Evolutionary conservation across 1,140 invertebrate genomes (phyloP), one percentile per base, ranked within the genome.

Genomic region (Venturia canescens): DNA sequence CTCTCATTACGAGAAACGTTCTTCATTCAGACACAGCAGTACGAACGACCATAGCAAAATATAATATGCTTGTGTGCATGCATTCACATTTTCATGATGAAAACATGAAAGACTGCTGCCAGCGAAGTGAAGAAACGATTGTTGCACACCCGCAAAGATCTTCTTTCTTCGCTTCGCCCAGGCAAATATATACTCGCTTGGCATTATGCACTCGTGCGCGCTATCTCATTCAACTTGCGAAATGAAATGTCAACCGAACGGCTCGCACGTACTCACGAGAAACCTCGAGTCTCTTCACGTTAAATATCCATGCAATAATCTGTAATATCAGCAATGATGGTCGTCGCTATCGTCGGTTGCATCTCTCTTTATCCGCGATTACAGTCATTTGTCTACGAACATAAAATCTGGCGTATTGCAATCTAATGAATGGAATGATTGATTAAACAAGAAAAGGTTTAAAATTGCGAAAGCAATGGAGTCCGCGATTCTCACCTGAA

Each of bases 211-310:
- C 63, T n/a, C 18, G 50, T n/a, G 44, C 74, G 77, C 27, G 67
- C 38, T 34, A 71, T 71, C 69, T 71, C 27, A 5, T 18, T 21
- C n/a, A 48, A 13, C 80, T 84, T 83, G 57, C 83, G 80, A 84
- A 81, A 84, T 81, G 80, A 84, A 84, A 84, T 84, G 83, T 84
- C 83, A 84, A 84, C 83, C 57, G 66, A 76, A 82, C 48, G 23
- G 26, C 71, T 63, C 76, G 74, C 63, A 72, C 48, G 38, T 80
- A 80, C n/a, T 66, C 23, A 57, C n/a, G 26, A 27, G 70, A 69
- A 38, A 71, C 69, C 26, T 21, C 34, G 13, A 31, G 34, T 53
- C 50, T 48, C 34, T 18, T 48, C 21, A 38, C 9, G 38, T 71
- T 48, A 50, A 71, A 71, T 44, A 69, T 44, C 69, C n/a, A 34